Evolutionary conservation across 2,797 vertebrate genomes (phyloP).

Genomic region (Melanogrammus aeglefinus): DNA sequence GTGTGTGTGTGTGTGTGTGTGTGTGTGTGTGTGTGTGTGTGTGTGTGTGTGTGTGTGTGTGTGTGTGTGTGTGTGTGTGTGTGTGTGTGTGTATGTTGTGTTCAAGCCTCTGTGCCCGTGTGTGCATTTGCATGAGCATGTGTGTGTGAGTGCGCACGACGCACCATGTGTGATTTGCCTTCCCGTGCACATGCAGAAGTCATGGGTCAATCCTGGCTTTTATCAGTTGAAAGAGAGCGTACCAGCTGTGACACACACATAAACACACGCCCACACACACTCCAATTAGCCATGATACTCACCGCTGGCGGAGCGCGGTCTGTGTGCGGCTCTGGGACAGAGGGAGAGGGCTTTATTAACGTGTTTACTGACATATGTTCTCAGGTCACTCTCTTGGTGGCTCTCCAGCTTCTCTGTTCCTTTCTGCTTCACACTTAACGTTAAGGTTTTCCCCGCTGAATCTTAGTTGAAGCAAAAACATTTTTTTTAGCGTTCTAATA

Average conservation of each 20-base stretch:
- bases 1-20: too few relatives aligned
- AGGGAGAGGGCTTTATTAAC: conserved; percentile 35
- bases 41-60: conserved; percentile 13
- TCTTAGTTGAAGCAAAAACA: too few relatives aligned
- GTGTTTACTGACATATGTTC: not conserved
- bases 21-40: too few relatives aligned
- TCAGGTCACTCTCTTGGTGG: conserved; percentile 3
- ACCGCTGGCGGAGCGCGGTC: conserved; percentile 23
- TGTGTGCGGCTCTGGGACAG: conserved; percentile 32
- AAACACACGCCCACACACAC: conserved; percentile 35
- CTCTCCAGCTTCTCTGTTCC: conserved; percentile 17
- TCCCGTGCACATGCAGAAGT: conserved; percentile 23
- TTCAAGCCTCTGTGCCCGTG: conserved; percentile 7
- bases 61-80: conserved; percentile 30
- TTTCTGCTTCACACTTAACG: conserved; percentile 66
- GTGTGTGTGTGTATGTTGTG: too few relatives aligned
- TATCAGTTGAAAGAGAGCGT: conserved; percentile 46
- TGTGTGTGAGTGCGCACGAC: not conserved
- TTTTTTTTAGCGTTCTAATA: too few relatives aligned
- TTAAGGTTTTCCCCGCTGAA: conserved; percentile 25
- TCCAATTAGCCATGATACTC: conserved; percentile 65
- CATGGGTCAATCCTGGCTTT: conserved; percentile 60
- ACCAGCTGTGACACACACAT: conserved; percentile 63
- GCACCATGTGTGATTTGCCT: conserved; percentile 1
- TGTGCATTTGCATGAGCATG: not conserved